These are phyloP conservation scores for Rhamnusium bicolor DNA, from an alignment of 2,888 invertebrate genomes.

Conservation along the genomic window DNA sequence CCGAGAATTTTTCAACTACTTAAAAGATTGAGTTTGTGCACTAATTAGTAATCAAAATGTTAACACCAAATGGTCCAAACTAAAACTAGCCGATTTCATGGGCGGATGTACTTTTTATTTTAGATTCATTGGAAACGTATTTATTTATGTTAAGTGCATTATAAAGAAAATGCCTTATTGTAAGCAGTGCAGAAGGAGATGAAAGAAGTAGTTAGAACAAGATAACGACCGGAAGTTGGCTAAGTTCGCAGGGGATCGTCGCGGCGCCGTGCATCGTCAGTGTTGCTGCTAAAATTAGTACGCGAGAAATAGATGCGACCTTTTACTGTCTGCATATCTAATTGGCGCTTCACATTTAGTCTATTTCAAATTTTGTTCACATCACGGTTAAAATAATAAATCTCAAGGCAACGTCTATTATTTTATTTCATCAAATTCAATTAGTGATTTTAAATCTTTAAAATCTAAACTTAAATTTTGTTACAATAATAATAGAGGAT, in stretches of 20 bases:
- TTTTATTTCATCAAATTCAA: neutral
- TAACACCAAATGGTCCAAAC: neutral
- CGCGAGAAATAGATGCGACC: constrained; percentile 65
- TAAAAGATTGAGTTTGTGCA: too few species aligned
- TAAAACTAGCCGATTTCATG: neutral
- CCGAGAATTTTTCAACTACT: too few species aligned
- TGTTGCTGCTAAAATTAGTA: constrained; percentile 59
- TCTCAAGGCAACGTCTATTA: neutral
- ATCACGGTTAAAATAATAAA: neutral
- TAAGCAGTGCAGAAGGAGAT: constrained; percentile 11
- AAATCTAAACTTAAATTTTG: neutral
- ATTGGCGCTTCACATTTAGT: constrained; percentile 43
- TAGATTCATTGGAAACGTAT: neutral
- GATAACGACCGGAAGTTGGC: constrained; percentile 65
- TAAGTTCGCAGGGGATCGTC: constrained; percentile 67
- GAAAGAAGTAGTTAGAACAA: constrained; percentile 32
- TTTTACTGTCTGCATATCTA: constrained; percentile 62
- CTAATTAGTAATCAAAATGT: neutral
- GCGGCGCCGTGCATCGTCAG: constrained; percentile 60
- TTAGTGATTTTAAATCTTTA: neutral
- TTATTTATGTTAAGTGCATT: constrained; percentile 7
- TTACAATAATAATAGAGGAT: neutral
- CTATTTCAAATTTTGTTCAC: constrained; percentile 31
- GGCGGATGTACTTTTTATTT: constrained; percentile 12
- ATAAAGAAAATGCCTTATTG: constrained; percentile 2